These are phyloP conservation scores for Epiblema foenella DNA, from an alignment of 2,888 invertebrate genomes.

Conservation along the genomic window DNA sequence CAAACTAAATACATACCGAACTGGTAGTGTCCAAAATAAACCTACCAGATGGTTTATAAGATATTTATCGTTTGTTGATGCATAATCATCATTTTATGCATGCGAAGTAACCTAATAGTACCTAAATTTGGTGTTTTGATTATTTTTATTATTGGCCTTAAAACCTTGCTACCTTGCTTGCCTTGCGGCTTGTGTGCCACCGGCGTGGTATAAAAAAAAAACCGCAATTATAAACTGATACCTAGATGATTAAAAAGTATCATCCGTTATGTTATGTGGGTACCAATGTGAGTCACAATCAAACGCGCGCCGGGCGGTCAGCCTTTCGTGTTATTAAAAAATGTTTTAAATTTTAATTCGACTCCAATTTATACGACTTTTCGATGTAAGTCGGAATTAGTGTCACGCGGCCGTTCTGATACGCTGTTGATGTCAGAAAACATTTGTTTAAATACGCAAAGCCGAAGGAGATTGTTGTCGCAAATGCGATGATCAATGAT, in stretches of 20 bases:
- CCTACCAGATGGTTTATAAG: neutral
- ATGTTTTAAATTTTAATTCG: constrained; percentile 74
- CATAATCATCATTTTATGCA: neutral
- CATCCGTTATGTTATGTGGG: constrained; percentile 27
- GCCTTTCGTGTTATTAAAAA: constrained; percentile 70
- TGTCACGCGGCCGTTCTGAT: constrained; percentile 71
- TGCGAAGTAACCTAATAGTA: neutral
- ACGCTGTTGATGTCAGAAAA: constrained; percentile 69
- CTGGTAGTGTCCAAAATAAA: neutral
- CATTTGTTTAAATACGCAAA: constrained; percentile 75
- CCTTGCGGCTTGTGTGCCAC: too few relatives aligned
- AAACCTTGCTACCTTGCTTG: too few relatives aligned
- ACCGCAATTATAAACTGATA: constrained; percentile 11
- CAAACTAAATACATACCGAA: neutral
- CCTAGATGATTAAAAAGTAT: constrained; percentile 29
- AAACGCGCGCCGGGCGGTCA: constrained; percentile 50
- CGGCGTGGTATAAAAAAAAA: too few relatives aligned
- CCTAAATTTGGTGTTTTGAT: neutral
- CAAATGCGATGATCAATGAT: constrained; percentile 59
- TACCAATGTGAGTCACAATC: constrained; percentile 40
- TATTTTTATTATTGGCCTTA: constrained; percentile 3
- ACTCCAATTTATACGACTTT: constrained; percentile 76
- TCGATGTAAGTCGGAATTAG: constrained; percentile 78
- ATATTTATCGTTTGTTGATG: neutral
- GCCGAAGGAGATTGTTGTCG: constrained; percentile 66